Evolutionary conservation across 2,888 invertebrate genomes (phyloP), one percentile per base, ranked within the genome.

Genomic region (Ctenicera cuprea): DNA sequence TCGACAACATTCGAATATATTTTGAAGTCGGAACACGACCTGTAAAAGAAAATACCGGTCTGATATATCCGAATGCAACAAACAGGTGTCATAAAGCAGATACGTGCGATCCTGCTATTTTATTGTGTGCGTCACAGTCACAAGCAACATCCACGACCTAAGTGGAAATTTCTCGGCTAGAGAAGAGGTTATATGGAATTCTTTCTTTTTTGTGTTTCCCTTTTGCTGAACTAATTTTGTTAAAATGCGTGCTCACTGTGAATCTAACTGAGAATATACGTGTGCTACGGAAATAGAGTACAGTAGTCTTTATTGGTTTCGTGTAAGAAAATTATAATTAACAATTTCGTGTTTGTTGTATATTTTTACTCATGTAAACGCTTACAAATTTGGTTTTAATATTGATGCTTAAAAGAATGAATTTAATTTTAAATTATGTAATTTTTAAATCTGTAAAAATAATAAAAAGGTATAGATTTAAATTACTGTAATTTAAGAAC

Each of bases 1-100:
- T 52, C 38, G 33, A 52, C 62, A 52, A 52, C 52, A 74, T 74
- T 70, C 61, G 50, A 67, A 71, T 74, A 74, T 63, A 66, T 71
- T 71, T 62, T 63, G 71, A 67, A 71, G 54, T 72, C 66, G 67
- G 48, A 63, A 67, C 70, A 71, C 71, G 66, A 67, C 38, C 62
- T 62, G 70, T 67, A 74, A 74, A 74, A 54, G 66, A 67, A 74
- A 66, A 71, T 66, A 33, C 62, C 37, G 38, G 74, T 62, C 50
- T 65, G 74, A 74, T 71, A 74, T 74, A 74, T 78, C 75, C 76
- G 75, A 78, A 77, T 75, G 78, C 76, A 79, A 81, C 82, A 81
- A 83, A 82, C 83, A 83, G 82, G 83, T 83, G 83, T 82, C 81
- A 82, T 82, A 83, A 83, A 83, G 81, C 79, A 82, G 80, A 81